Evolutionary conservation across 1,140 invertebrate genomes (phyloP), one percentile per base, ranked within the genome.

Genomic region (Colletes gigas): DNA sequence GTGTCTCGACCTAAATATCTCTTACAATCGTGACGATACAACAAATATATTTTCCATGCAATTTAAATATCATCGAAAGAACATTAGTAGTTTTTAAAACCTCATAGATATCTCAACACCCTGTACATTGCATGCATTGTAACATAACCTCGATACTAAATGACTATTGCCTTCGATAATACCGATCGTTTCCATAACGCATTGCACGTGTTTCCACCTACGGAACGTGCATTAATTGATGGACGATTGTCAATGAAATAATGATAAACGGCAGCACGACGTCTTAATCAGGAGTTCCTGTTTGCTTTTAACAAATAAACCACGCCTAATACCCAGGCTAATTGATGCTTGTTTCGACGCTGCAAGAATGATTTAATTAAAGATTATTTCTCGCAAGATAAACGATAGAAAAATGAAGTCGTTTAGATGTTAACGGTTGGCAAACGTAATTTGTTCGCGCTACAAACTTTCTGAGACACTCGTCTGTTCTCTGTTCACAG

Each of bases 81-180:
- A 30, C 30, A 30, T 30, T 30, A 30, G 2, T 2, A 30, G 0
- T 30, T 30, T 30, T 30, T 30, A 30, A 30, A 30, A 30, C 30
- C 30, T 30, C 30, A 30, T 30, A 30, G 30, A 30, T 30, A 30
- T 30, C 8, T 9, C 9, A 10, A 59, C 62, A 62, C 39, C 15
- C 4, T 66, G 30, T 67, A 62, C 50, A 55, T 8, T 44, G 44
- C 44, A 5, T 30, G 62, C 39, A 50, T 82, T 76, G 66, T 55
- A 50, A 54, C 63, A 72, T 71, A 39, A 30, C 60, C 21, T 30
- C 21, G 14, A 7, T 15, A 7, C 15, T 3, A 7, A 63, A 63
- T 17, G 30, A 21, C 5, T 2, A 3, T 8, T 30, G 47, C n/a
- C 14, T 47, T 59, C 17, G 10, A 21, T 19, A 19, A 7, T 47